Conservation (phyloP, 2,888 invertebrate genomes). For the Epinotia brunnichana region DNA sequence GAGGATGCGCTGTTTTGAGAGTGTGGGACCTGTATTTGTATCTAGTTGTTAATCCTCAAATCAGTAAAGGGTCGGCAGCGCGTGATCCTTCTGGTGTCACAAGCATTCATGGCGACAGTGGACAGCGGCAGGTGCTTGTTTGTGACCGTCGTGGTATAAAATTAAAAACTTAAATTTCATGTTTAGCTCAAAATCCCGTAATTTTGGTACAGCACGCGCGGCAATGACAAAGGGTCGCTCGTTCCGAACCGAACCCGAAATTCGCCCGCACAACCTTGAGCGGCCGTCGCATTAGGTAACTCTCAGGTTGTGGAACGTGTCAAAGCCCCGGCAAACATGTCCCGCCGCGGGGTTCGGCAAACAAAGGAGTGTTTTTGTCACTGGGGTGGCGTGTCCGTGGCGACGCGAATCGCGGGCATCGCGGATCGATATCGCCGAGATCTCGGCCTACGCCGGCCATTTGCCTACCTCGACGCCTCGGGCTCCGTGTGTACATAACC, state of each 20-base stretch:
- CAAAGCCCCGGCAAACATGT: constrained; percentile 50
- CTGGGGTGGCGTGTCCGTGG: constrained; percentile 76
- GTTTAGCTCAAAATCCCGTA: constrained; percentile 15
- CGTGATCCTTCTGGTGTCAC: no score
- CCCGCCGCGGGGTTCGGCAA: constrained; percentile 58
- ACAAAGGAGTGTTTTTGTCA: constrained; percentile 82
- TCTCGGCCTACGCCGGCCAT: constrained; percentile 83
- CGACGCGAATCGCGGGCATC: constrained; percentile 68
- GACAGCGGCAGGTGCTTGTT: no score
- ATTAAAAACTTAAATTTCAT: background rate
- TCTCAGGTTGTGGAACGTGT: constrained; percentile 50
- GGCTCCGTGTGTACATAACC: constrained; percentile 82
- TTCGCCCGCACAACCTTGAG: constrained; percentile 27
- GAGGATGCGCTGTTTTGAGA: no score
- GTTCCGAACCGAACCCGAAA: constrained; percentile 10
- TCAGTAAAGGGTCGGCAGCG: no score
- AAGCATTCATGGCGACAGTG: no score
- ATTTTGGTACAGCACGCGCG: background rate
- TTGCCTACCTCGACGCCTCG: constrained; percentile 83
- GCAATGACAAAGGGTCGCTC: constrained; percentile 12
- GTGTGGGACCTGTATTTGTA: no score
- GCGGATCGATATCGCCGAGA: constrained; percentile 82
- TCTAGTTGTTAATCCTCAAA: no score
- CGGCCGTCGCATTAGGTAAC: constrained; percentile 31
- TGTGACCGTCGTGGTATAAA: no score